Evolutionary conservation across 2,797 vertebrate species (phyloP).

Genomic region (Pipistrellus pygmaeus): DNA sequence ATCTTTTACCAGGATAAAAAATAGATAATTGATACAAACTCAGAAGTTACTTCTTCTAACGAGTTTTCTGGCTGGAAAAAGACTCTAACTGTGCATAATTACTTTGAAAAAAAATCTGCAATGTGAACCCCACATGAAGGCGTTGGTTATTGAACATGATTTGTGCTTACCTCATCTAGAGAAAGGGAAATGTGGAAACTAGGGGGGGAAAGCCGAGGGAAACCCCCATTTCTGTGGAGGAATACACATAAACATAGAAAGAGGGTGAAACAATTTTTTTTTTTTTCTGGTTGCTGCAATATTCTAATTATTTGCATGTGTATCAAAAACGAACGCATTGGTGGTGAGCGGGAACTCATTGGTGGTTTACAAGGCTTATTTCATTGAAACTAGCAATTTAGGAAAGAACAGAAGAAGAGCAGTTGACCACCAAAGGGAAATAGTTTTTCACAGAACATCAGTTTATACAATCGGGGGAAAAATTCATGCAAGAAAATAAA

Average conservation of each 20-base stretch:
- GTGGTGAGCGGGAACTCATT: neutral
- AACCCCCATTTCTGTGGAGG: neutral
- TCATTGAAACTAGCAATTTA: neutral
- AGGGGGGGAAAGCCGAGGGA: neutral
- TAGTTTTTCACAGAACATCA: neutral
- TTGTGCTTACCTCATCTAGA: neutral
- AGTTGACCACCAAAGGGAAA: neutral
- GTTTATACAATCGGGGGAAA: slow-evolving; percentile 4
- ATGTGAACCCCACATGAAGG: neutral
- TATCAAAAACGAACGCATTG: neutral
- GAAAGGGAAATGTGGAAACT: slow-evolving; percentile 3
- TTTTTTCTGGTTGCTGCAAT: slow-evolving; percentile 19
- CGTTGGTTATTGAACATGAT: neutral
- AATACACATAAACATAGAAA: slow-evolving; percentile 11
- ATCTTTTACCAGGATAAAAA: neutral
- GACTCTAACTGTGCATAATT: neutral
- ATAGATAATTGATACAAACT: slow-evolving; percentile 42
- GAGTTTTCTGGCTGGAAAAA: slow-evolving; percentile 15
- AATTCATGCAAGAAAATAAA: neutral
- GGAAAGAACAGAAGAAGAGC: neutral
- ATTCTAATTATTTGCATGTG: neutral
- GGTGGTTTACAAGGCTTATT: neutral
- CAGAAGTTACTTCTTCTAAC: slow-evolving; percentile 19
- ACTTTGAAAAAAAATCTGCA: neutral
- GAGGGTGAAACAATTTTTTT: neutral